Percentiles rank a stretch among this genome's conserved stretches.
Conservation (phyloP, 1,140 invertebrate species). For the Mylabris phalerata region DNA sequence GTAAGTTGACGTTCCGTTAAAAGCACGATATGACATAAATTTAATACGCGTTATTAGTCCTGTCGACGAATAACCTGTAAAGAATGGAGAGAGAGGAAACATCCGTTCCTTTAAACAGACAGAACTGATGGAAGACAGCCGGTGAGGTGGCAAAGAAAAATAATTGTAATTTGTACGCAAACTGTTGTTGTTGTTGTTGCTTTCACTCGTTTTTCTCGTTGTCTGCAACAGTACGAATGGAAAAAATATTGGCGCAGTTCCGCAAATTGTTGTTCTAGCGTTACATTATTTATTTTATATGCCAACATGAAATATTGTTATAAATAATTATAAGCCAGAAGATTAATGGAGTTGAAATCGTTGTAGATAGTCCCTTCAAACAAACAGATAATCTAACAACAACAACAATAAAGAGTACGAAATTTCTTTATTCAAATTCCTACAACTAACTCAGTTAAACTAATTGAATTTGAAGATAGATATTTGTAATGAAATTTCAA, state of each 20-base stretch:
- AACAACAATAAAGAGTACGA: too few relatives aligned
- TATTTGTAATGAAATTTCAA: too few relatives aligned
- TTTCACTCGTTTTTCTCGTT: too few relatives aligned
- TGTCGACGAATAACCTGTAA: constrained; percentile 17
- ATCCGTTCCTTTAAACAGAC: constrained; percentile 6
- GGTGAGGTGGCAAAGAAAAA: constrained; percentile 4
- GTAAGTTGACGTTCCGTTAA: constrained; percentile 15
- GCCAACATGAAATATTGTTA: constrained; percentile 13
- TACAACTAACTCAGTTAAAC: too few relatives aligned
- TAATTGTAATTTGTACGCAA: constrained; percentile 10
- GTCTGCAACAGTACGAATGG: neutral
- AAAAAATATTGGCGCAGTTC: constrained; percentile 12
- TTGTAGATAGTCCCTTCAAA: too few relatives aligned
- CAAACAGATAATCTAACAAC: too few relatives aligned
- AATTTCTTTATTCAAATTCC: too few relatives aligned
- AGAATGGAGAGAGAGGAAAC: constrained; percentile 7
- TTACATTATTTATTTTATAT: constrained; percentile 5
- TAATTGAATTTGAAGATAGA: too few relatives aligned
- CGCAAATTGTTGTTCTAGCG: constrained; percentile 13
- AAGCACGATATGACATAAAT: constrained; percentile 19
- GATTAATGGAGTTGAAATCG: too few relatives aligned
- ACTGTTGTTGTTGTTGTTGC: neutral
- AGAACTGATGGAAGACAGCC: neutral
- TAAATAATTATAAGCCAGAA: constrained; percentile 5
- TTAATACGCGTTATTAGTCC: constrained; percentile 18